A percentile compares a stretch with the other conserved stretches of the same genome.
Evolutionary conservation across 1,140 invertebrate genomes (phyloP).

Genomic region (Drosophila littoralis): DNA sequence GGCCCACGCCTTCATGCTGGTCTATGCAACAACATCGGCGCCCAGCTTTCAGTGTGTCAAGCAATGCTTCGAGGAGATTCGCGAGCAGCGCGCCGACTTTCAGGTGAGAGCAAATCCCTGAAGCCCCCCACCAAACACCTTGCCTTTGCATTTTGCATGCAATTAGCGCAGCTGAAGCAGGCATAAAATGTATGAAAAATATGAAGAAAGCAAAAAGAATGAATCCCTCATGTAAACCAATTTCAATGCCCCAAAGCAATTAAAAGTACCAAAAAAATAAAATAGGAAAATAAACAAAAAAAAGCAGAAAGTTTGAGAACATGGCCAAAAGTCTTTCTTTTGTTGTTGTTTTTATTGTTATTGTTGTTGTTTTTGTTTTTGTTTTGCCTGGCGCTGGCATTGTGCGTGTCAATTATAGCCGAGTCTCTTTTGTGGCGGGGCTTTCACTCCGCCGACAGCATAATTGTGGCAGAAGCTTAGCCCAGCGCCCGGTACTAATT

Average conservation of each 20-base stretch:
- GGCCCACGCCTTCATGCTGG: constrained; percentile 94
- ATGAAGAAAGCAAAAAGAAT: background rate
- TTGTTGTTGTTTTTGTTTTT: background rate
- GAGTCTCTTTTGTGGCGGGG: constrained; percentile 44
- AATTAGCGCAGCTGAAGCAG: constrained; percentile 50
- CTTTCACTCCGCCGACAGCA: too few relatives aligned
- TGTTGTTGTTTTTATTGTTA: constrained; percentile 10
- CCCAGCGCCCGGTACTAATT: constrained; percentile 43
- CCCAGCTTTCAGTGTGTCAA: constrained; percentile 92
- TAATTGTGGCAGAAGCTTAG: constrained; percentile 32
- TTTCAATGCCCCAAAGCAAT: constrained; percentile 49
- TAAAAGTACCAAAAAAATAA: constrained; percentile 18
- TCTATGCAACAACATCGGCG: constrained; percentile 92
- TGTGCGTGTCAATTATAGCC: constrained; percentile 67
- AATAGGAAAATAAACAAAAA: background rate
- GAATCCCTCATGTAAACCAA: constrained; percentile 36
- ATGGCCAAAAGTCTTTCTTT: constrained; percentile 16
- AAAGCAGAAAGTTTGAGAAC: background rate
- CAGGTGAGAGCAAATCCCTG: constrained; percentile 84
- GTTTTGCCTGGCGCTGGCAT: background rate
- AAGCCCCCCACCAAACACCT: background rate
- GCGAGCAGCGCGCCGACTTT: constrained; percentile 91
- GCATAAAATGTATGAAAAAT: background rate
- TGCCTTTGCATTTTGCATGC: constrained; percentile 64
- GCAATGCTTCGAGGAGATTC: constrained; percentile 92